phyloP scores from a whole-genome alignment of 1,140 invertebrate genomes.

The Druon quercuslanigerum region DNA sequence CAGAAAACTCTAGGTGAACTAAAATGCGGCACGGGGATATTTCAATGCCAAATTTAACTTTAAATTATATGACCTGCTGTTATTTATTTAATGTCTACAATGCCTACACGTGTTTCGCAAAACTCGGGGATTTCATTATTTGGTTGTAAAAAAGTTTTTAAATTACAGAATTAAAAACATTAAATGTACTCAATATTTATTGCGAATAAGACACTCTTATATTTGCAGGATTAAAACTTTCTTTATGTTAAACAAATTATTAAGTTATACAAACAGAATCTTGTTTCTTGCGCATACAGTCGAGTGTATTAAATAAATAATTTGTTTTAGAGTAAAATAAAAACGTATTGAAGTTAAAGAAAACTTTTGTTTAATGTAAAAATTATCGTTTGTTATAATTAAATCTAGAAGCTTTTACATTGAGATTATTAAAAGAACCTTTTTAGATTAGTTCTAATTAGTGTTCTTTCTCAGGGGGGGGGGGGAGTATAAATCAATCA shows the following conservation, averaged over 20 bases:
- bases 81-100: no score
- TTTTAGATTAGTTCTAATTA: no score
- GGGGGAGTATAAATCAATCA: no score
- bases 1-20: neutral
- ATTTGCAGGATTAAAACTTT: constrained; percentile 16
- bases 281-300: neutral
- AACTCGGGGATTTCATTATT: no score
- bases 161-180: neutral
- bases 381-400: no score
- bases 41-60: constrained; percentile 12
- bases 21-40: constrained; percentile 34
- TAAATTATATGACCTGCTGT: no score
- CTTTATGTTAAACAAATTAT: constrained; percentile 6
- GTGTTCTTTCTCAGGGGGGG: no score
- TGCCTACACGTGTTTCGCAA: no score
- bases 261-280: constrained; percentile 3
- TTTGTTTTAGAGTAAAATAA: neutral
- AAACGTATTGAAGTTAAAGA: neutral
- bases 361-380: no score
- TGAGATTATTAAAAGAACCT: no score
- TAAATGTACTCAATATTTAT: neutral
- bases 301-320: neutral
- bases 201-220: neutral
- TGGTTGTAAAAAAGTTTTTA: no score
- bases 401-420: no score